A percentile compares a stretch with the other conserved stretches of the same genome.
Evolutionary conservation across 2,797 vertebrate species (phyloP).

Genomic region (Fundulus diaphanus): DNA sequence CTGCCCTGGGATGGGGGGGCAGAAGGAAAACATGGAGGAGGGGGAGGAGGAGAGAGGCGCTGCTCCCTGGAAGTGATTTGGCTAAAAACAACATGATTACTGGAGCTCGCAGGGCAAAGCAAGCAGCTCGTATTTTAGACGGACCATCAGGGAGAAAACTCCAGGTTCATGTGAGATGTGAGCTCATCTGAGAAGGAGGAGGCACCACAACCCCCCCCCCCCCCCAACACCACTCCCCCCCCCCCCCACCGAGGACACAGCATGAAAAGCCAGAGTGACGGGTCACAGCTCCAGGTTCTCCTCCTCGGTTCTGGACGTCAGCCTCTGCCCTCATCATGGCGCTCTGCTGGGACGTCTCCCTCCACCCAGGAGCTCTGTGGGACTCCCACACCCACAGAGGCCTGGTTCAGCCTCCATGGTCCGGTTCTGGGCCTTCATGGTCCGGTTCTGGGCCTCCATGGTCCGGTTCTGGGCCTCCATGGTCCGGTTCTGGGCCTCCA

Average conservation of each 20-base stretch:
- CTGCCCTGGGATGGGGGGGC: constrained; percentile 80
- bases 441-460: neutral
- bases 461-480: constrained; percentile 14
- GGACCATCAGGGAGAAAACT: constrained; percentile 10
- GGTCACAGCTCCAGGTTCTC: constrained; percentile 37
- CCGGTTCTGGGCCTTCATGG: too few relatives aligned
- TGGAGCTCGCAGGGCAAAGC: constrained; percentile 90
- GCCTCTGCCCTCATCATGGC: constrained; percentile 10
- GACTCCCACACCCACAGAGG: constrained; percentile 6
- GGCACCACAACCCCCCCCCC: neutral
- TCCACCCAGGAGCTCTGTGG: constrained; percentile 32
- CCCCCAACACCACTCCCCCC: constrained; percentile 31
- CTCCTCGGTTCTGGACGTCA: constrained; percentile 4
- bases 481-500: neutral
- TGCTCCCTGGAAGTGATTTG: constrained; percentile 94
- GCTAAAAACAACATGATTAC: constrained; percentile 95
- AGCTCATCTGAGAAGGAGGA: constrained; percentile 18
- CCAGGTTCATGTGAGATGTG: constrained; percentile 19
- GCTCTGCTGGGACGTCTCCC: constrained; percentile 57
- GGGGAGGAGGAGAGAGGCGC: constrained; percentile 64
- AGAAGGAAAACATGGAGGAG: constrained; percentile 50
- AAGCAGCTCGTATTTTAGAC: constrained; percentile 92
- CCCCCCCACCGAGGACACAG: too few relatives aligned
- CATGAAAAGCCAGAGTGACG: too few relatives aligned
- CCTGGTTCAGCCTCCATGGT: constrained; percentile 23